Evolutionary conservation across 2,113 vertebrate genomes (phyloP).

Genomic region (Castor canadensis): DNA sequence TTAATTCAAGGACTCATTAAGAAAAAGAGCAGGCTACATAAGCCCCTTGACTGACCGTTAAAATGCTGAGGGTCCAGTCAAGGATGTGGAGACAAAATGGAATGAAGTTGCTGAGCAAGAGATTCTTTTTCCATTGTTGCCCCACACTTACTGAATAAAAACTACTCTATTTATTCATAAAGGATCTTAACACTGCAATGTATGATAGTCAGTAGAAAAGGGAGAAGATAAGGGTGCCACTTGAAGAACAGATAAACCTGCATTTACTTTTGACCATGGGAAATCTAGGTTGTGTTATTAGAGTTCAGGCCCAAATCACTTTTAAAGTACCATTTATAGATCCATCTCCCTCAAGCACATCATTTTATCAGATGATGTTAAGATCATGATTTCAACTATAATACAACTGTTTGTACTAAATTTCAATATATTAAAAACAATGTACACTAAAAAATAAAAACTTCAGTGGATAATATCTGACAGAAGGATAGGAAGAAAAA

Average conservation of each 20-base stretch:
- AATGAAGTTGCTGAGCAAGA: neutral
- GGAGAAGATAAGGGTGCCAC: neutral
- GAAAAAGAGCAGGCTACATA: neutral
- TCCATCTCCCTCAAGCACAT: neutral
- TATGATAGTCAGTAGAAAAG: neutral
- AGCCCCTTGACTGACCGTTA: neutral
- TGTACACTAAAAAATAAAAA: conserved; percentile 39
- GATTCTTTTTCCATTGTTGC: neutral
- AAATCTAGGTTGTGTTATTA: neutral
- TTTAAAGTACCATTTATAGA: neutral
- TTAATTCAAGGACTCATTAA: neutral
- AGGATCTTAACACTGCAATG: neutral
- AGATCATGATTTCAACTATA: neutral
- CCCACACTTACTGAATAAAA: neutral
- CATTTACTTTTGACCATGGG: neutral
- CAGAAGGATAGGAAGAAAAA: conserved; percentile 26
- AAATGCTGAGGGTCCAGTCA: neutral
- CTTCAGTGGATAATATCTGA: conserved; percentile 19
- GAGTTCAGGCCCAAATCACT: neutral
- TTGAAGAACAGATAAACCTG: neutral
- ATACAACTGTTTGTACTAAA: neutral
- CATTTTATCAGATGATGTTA: neutral
- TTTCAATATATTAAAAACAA: neutral
- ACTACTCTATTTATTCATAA: neutral
- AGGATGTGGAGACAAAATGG: neutral